These are phyloP conservation scores for Drosophila mojavensis DNA, from an alignment of 1,140 invertebrate species.

Conservation along the genomic window DNA sequence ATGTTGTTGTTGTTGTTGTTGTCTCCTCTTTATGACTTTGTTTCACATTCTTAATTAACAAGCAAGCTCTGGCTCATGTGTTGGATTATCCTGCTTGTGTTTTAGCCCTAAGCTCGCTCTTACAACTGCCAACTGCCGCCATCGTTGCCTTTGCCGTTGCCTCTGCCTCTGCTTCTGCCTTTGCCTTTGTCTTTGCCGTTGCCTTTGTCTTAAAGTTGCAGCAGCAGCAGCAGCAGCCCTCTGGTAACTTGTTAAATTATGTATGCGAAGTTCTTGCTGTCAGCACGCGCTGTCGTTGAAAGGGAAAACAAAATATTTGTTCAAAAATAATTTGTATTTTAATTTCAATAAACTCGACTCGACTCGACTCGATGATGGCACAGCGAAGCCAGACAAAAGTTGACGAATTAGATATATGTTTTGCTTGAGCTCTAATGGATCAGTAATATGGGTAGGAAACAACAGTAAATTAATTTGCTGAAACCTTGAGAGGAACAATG, in stretches of 20 bases:
- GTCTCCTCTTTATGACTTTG: constrained; percentile 75
- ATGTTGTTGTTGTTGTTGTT: constrained; percentile 31
- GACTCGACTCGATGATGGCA: too few relatives aligned
- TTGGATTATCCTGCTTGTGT: constrained; percentile 63
- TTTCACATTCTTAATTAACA: constrained; percentile 79
- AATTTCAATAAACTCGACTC: background rate
- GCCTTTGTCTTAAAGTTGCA: constrained; percentile 41
- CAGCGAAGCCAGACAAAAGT: too few relatives aligned
- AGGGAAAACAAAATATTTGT: constrained; percentile 9
- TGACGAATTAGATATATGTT: too few relatives aligned
- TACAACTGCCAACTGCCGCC: constrained; percentile 44
- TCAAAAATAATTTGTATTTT: background rate
- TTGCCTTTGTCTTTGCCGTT: constrained; percentile 22
- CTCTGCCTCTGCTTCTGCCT: constrained; percentile 28
- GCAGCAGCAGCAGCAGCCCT: background rate
- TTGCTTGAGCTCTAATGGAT: too few relatives aligned
- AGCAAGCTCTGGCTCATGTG: constrained; percentile 63
- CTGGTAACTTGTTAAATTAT: constrained; percentile 32
- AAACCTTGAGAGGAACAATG: too few relatives aligned
- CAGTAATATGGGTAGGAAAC: too few relatives aligned
- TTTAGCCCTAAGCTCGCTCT: constrained; percentile 43
- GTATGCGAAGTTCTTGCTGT: constrained; percentile 17
- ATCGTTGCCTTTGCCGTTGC: constrained; percentile 13
- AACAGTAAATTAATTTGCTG: too few relatives aligned
- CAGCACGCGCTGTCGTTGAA: constrained; percentile 19